Evolutionary conservation across 2,888 invertebrate species (phyloP), one percentile per base, ranked within the genome.

Genomic region (Ariolimax columbianus): DNA sequence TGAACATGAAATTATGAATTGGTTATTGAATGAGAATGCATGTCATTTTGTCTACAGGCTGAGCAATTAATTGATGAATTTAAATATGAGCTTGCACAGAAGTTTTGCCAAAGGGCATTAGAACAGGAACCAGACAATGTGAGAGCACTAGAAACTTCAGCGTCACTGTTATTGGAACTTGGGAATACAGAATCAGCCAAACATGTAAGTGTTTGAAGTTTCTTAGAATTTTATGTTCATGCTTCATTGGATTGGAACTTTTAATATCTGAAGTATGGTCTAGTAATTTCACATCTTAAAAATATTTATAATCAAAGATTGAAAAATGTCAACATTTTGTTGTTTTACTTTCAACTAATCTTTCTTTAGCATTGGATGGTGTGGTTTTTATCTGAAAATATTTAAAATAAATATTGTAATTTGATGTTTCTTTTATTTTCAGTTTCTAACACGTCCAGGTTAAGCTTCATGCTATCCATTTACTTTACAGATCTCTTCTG

Each of bases 31-130:
- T 73, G 43, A 7, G 43, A n/a, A 43, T 40, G 26, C 23, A 33
- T 70, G 23, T 73, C 26, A 66, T 77, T 17, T 86, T 36, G 68
- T 66, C 86, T 82, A 14, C 82, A 94, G 93, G 94, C 94, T 17
- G 93, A 94, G 89, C 92, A 93, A 55, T 91, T 91, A 85, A 91
- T 94, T 73, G 94, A 94, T 86, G 89, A 90, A 77, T 94, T 94
- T 90, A 91, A 94, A 73, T 94, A 93, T 92, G 94, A 94, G 85
- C 87, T 93, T 87, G 95, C 94, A 30, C 92, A 93, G 87, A 92
- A 91, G 87, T 94, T 93, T 87, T 94, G 94, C 87, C 92, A 94
- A 87, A 90, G 93, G 83, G 94, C 94, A 11, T 87, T 95, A 75
- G 93, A 93, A 85, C 87, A 91, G 81, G 94, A 94, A 30, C 91